These are phyloP conservation scores for Acrobasis repandana DNA, from an alignment of 2,888 invertebrate species.

Conservation along the genomic window DNA sequence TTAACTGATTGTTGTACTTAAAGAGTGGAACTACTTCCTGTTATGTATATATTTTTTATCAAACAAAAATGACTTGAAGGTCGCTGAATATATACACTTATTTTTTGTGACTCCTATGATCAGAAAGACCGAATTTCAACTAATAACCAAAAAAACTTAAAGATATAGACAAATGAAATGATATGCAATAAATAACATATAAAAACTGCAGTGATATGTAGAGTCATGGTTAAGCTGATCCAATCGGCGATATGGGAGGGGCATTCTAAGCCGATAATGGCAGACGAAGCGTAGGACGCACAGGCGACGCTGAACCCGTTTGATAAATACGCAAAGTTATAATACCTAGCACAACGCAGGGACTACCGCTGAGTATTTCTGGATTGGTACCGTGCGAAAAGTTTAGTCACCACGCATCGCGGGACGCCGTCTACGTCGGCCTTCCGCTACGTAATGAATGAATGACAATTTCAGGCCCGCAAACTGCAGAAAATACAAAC, in stretches of 20 bases:
- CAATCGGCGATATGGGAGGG: conserved; percentile 4
- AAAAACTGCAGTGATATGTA: background rate
- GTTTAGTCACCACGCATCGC: conserved; percentile 70
- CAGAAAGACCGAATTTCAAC: background rate
- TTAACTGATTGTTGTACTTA: conserved; percentile 10
- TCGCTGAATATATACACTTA: background rate
- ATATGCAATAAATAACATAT: background rate
- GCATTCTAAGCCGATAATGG: conserved; percentile 4
- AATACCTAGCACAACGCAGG: conserved; percentile 46
- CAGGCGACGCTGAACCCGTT: conserved; percentile 45
- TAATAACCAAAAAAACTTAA: background rate
- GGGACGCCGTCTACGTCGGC: conserved; percentile 58
- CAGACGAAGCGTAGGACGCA: conserved; percentile 37
- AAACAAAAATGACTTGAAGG: background rate
- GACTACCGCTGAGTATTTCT: conserved; percentile 70
- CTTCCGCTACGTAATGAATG: conserved; percentile 59
- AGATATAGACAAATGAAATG: background rate
- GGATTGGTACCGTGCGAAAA: conserved; percentile 82
- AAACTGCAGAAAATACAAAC: conserved; percentile 35
- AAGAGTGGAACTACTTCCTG: conserved; percentile 9
- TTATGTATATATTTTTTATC: background rate
- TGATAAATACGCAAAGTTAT: conserved; percentile 26
- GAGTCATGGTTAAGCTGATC: background rate
- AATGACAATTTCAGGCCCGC: conserved; percentile 42
- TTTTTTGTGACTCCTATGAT: background rate